Conservation (phyloP, 2,797 vertebrate species). For the Hypotaenidia okinawae region DNA sequence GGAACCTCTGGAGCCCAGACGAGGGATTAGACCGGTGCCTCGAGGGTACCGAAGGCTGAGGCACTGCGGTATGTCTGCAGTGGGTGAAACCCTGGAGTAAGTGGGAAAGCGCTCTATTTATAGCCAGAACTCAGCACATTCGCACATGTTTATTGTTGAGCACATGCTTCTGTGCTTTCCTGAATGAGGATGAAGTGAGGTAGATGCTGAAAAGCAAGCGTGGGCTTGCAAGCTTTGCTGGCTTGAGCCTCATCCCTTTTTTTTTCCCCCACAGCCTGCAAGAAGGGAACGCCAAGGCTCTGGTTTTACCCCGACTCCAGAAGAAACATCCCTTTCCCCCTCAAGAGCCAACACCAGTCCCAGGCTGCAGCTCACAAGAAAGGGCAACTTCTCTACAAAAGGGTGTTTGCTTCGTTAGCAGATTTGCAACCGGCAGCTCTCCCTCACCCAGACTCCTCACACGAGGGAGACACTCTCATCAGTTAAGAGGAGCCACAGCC, state of each 20-base stretch:
- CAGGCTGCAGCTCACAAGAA: background rate
- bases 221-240: slow-evolving; percentile 26
- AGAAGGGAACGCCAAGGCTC: background rate
- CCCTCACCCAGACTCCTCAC: background rate
- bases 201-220: slow-evolving; percentile 25
- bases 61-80: slow-evolving; percentile 5
- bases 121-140: slow-evolving; percentile 47
- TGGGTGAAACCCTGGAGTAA: background rate
- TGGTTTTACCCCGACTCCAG: background rate
- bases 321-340: background rate
- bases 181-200: slow-evolving; percentile 34
- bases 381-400: background rate
- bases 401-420: background rate
- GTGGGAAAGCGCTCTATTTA: slow-evolving; percentile 45
- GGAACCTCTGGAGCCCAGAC: slow-evolving; percentile 1
- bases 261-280: background rate
- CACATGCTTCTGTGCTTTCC: slow-evolving; percentile 22
- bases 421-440: slow-evolving; percentile 12
- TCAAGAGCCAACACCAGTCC: background rate
- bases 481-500: background rate
- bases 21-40: slow-evolving; percentile 36
- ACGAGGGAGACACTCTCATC: slow-evolving; percentile 20
- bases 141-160: slow-evolving; percentile 36
- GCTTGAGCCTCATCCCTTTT: slow-evolving; percentile 22
- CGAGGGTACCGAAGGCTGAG: background rate